Percentiles rank a stretch among this genome's conserved stretches.
These are phyloP conservation scores for Congeria kusceri DNA, from an alignment of 2,888 invertebrate genomes.

Conservation along the genomic window DNA sequence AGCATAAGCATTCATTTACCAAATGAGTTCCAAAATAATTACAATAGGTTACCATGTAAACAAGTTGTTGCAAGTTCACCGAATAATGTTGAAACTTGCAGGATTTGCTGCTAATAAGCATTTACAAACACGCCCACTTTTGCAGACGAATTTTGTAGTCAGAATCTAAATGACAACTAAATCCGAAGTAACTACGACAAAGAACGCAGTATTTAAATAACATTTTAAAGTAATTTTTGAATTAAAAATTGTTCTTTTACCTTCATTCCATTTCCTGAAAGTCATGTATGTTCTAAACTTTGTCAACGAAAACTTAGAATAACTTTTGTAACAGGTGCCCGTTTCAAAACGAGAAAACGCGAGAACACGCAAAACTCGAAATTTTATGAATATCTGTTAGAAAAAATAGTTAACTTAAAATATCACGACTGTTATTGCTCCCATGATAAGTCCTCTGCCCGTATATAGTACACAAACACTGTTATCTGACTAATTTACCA, in stretches of 20 bases:
- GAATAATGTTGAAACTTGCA: conserved; percentile 27
- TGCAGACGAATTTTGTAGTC: conserved; percentile 27
- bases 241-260: neutral
- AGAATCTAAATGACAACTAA: conserved; percentile 17
- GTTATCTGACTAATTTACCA: neutral
- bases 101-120: neutral
- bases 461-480: too few species aligned
- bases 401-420: too few species aligned
- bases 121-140: conserved; percentile 43
- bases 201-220: neutral
- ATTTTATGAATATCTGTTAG: too few species aligned
- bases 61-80: conserved; percentile 16
- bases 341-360: conserved; percentile 42
- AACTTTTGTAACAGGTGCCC: conserved; percentile 45
- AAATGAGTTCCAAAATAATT: neutral
- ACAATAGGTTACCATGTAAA: conserved; percentile 17
- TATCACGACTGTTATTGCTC: too few species aligned
- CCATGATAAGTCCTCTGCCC: too few species aligned
- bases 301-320: conserved; percentile 17
- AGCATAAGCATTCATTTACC: too few species aligned
- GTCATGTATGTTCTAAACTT: conserved; percentile 13
- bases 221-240: neutral
- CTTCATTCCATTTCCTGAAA: conserved; percentile 14
- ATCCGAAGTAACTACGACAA: neutral
- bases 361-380: conserved; percentile 15